phyloP scores from a whole-genome alignment of 2,888 invertebrate species.

The Gastracanthus pulcherrimus region DNA sequence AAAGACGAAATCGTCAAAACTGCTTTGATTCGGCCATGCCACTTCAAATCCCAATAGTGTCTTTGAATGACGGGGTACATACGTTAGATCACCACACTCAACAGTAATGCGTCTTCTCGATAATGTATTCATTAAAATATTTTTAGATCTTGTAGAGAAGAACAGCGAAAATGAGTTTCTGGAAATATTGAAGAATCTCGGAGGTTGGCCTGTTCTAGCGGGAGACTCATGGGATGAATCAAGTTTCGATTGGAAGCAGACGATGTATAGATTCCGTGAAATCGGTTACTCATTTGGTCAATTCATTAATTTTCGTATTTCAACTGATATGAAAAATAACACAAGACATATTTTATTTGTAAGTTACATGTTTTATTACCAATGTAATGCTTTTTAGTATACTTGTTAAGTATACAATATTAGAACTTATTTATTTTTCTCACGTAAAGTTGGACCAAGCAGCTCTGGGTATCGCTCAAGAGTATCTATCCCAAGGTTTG shows the following conservation, averaged over 20 bases:
- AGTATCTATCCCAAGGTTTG: constrained; percentile 90
- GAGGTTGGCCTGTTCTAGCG: constrained; percentile 94
- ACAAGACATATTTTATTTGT: constrained; percentile 90
- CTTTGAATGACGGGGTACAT: too few relatives aligned
- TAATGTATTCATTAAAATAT: too few relatives aligned
- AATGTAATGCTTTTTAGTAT: too few relatives aligned
- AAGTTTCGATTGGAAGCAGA: constrained; percentile 89
- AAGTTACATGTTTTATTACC: too few relatives aligned
- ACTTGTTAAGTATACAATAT: not conserved
- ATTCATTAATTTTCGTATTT: constrained; percentile 90
- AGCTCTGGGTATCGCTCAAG: constrained; percentile 88
- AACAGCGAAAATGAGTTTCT: constrained; percentile 82
- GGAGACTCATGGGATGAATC: constrained; percentile 85
- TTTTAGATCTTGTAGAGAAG: constrained; percentile 39
- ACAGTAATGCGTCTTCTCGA: too few relatives aligned
- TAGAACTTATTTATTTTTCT: constrained; percentile 50
- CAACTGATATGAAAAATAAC: constrained; percentile 90
- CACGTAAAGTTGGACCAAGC: constrained; percentile 93
- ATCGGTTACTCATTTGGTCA: constrained; percentile 92
- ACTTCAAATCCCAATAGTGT: too few relatives aligned
- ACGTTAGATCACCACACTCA: too few relatives aligned
- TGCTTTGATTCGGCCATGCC: too few relatives aligned
- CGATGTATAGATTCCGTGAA: constrained; percentile 88
- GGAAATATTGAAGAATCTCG: constrained; percentile 85
- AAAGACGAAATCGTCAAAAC: too few relatives aligned